Base-by-base conservation (phyloP, 1,140 invertebrate species). In the Dendrolimus punctatus region DNA sequence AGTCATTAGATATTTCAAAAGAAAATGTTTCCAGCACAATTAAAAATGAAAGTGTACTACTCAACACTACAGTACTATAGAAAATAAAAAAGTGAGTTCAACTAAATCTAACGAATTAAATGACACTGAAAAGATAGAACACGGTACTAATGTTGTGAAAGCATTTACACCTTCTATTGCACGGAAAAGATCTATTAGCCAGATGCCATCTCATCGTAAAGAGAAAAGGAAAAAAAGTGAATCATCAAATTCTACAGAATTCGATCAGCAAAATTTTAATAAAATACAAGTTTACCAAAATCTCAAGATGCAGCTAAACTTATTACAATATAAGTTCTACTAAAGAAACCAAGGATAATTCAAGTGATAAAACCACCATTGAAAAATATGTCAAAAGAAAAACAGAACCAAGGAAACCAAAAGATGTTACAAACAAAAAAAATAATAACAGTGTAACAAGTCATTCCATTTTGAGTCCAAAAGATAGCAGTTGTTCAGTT, bases 151-250 rank as follows among this genome's bases (percentile, higher is more conserved):
- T 47, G 50, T 47, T 41, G 51, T 45, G 8, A 74, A 68, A 55
- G 57, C 60, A 8, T 47, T 8, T 10, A 39, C 64, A 54, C 54
- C 54, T 48, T 57, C 63, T 8, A 73, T 66, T 55, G 67, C 75
- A 45, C 70, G 77, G 8, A 85, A 86, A 70, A 72, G 80, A 57
- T 74, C 76, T 7, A 63, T 64, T 51, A 80, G 85, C n/a, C 73
- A 78, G 63, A 76, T 66, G 60, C 75, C 79, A 46, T 80, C 73
- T 38, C 80, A 85, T 69, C 73, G 81, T 46, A 86, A 85, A 70
- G 83, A 86, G 72, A 86, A 86, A 64, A 69, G 80, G 9, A 86
- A 83, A 61, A 86, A 85, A 82, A 64, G 65, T 45, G 42, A 53
- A 48, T 56, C 52, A 48, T 56, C 52, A 5, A 59, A 37, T 65